Base-by-base conservation (phyloP, 2,113 vertebrate species). In the Urocitellus parryii region DNA sequence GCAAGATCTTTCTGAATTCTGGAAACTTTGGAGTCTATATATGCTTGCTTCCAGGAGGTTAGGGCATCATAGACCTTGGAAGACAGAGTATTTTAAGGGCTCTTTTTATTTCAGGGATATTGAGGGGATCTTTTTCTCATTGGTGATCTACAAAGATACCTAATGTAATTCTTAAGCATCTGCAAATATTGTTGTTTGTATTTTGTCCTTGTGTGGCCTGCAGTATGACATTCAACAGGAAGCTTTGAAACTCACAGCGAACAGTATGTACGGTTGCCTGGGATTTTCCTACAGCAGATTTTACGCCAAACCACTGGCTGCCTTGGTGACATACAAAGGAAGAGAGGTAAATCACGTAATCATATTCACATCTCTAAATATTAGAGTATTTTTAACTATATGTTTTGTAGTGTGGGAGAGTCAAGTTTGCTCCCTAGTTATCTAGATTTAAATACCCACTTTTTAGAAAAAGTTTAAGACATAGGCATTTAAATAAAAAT, bases 181-280 rank as follows among this genome's bases (percentile, higher is more conserved):
- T 96, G 63, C 39, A 94, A 51, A 96, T 97, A n/a, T 72, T 98
- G 45, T 94, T 95, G 45, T 96, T 91, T 97, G 42, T 97, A 53
- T 98, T 95, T 80, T 97, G 65, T 94, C 96, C 93, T 95, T 98
- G 94, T 58, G 83, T 97, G 87, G 97, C 94, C 97, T 98, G 79
- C 98, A 99, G 99, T 99, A 99, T 96, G 99, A 99, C 98, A 99
- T 99, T 97, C 99, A 99, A 97, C 99, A 99, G 99, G 99, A 99
- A 98, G 99, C 99, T 96, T 98, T 99, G 98, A 99, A 99, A 98
- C 99, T 99, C 92, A 99, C 99, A 0, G 99, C 99, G 70, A 99
- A 99, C 98, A 99, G 99, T 97, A 99, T 99, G 99, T 99, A 99
- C 53, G 99, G 99, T 97, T 99, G 99, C 96, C 98, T 99, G 98